A percentile compares a stretch with the other conserved stretches of the same genome.
Conservation (phyloP, 2,113 vertebrate species). For the Oryzias curvinotus region DNA sequence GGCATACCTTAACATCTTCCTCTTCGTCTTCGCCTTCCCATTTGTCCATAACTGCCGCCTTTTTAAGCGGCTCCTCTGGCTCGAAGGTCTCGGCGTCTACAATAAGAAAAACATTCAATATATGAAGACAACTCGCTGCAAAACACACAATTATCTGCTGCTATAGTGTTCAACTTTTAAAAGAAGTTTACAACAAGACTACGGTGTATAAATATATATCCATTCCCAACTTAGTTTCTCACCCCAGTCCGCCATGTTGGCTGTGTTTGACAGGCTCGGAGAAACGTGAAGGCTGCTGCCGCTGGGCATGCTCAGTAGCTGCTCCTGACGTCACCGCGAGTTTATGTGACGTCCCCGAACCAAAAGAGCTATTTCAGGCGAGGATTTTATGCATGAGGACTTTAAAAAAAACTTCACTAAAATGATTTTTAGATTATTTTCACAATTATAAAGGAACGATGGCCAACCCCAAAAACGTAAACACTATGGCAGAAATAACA, state of each 20-base stretch:
- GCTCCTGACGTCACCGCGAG: conserved; percentile 44
- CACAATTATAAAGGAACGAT: not conserved
- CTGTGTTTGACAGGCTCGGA: conserved; percentile 65
- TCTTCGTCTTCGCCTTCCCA: conserved; percentile 95
- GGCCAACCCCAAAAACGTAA: too few species aligned
- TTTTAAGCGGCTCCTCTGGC: conserved; percentile 74
- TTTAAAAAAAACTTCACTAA: too few species aligned
- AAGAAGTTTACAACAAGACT: conserved; percentile 2
- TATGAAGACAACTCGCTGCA: conserved; percentile 45
- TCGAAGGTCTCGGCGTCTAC: conserved; percentile 88
- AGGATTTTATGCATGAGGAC: too few species aligned
- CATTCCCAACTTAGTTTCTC: conserved; percentile 65
- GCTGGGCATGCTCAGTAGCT: conserved; percentile 37
- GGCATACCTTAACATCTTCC: conserved; percentile 87
- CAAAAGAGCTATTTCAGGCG: too few species aligned
- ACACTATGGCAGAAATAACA: too few species aligned
- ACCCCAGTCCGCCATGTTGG: conserved; percentile 91
- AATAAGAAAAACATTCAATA: conserved; percentile 53
- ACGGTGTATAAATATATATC: conserved; percentile 10
- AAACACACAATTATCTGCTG: not conserved
- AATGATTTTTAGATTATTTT: not conserved
- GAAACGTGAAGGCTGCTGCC: conserved; percentile 42
- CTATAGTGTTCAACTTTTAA: not conserved
- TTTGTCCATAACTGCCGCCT: conserved; percentile 75
- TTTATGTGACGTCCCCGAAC: conserved; percentile 3